Evolutionary conservation across 2,888 invertebrate genomes (phyloP), one percentile per base, ranked within the genome.

Genomic region (Exocentrus adspersus): DNA sequence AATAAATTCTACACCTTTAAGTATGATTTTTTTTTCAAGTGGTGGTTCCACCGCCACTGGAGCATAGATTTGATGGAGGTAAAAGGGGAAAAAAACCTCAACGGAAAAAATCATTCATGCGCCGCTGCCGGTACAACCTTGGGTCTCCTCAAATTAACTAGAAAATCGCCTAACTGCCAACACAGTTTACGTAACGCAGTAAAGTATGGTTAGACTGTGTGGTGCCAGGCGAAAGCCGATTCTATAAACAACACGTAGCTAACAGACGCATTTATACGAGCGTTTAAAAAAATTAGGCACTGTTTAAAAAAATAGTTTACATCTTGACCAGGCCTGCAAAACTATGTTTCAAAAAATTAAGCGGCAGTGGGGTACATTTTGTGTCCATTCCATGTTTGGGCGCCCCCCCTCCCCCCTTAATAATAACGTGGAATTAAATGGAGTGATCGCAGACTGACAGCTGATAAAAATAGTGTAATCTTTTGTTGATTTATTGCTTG

Each of bases 201-300:
- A 65, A 72, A 54, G 61, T 60, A 65, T 70, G 62, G 65, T 68
- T 72, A 72, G 72, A 72, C 72, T 64, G 72, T 67, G 53, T 70
- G 72, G 72, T 70, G 72, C 72, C 72, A 51, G 52, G 61, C 60
- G 50, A 66, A 65, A 67, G n/a, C 65, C 17, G 46, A 30, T 57
- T 57, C 46, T 46, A 45, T 45, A 57, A 57, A 32, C 57, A 46
- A 20, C 10, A 20, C 10, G n/a, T 37, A 37, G 20, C 51, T 19
- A 14, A 45, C 19, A 4, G 54, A 43, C 45, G 54, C 43, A 54
- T 54, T n/a, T 10, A 10, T 21, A n/a, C 3, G 7, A 14, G 16
- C 24, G 19, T 17, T 28, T 30, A 21, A 57, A 32, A 57, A 57
- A 57, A 20, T 46, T n/a, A n/a, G n/a, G 19, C 30, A 21, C 17